Base-by-base conservation (phyloP, 2,888 invertebrate species). In the Latrodectus hesperus region DNA sequence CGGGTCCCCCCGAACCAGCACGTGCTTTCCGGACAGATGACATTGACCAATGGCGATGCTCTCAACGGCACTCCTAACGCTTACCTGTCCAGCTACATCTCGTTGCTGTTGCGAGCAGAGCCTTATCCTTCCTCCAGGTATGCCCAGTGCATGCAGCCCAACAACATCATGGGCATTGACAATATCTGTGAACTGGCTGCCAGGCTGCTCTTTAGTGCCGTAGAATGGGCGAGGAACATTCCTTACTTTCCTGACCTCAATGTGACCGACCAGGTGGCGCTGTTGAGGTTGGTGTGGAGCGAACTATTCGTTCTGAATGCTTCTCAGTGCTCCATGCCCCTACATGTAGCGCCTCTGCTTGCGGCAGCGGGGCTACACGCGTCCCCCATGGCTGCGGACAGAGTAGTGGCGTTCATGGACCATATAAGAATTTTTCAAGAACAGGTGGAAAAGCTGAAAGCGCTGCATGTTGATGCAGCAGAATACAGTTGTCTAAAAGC, bases 401-500 rank as follows among this genome's bases (percentile, higher is more conserved):
- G 98, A 91, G 98, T 99, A 90, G 98, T 98, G 91, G 98, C 98
- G 92, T 99, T 99, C 94, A 98, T 99, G 98, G 99, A 99, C 94
- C 97, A 98, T 94, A 97, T 98, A 93, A 94, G 97, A 93, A 97
- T 98, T 94, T 98, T 98, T 94, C 91, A 92, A 88, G 91, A 92
- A 88, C 98, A 98, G 94, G 98, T 99, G 93, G 99, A 99, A 94
- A 99, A 98, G 94, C 94, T 99, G 92, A 98, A 98, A 94, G 97
- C 97, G 89, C 95, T 99, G 91, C 98, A 98, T 93, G 98, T 99
- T 91, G 99, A 99, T 94, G 96, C 98, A 68, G 99, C 99, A 91
- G 99, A 99, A 94, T 99, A 99, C 94, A 97, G 97, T 94, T 99
- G 99, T 94, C 95, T 99, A 93, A 99, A 99, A 94, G 99, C 99